Base-by-base conservation (phyloP, 2,113 vertebrate genomes). In the Cariama cristata region DNA sequence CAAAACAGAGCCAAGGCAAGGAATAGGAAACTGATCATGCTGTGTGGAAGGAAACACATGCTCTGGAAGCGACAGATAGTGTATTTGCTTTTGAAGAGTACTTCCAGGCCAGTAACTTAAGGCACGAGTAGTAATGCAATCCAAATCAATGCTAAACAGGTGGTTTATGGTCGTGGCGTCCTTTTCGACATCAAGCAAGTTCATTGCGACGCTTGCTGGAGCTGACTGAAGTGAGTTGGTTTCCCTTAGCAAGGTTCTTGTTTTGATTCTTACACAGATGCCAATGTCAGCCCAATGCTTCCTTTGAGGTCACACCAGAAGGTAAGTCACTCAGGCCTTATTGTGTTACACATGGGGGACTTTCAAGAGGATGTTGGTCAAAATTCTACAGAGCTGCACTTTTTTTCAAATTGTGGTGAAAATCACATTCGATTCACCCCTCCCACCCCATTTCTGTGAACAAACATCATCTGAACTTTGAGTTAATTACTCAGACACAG, bases 401-500 rank as follows among this genome's bases (percentile, higher is more conserved):
- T 45, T 79, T 52, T 89, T 83, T 35, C n/a, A 33, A 75, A 12
- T 15, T 68, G 44, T 87, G 73, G 24, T 45, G 59, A 45, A 73
- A 93, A 8, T 59, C 42, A 64, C 44, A n/a, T 64, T 94, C 95
- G 66, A 75, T 77, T 95, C 52, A 75, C 40, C 14, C 52, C 12
- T 85, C 58, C 77, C 45, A 79, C 53, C 58, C 40, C 50, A 47
- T 4, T 92, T 93, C 81, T 83, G 35, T 60, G 88, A 66, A 85
- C 30, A 93, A 96, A 80, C 35, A 90, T 94, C 50, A 86, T 88
- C 42, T 95, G 87, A 92, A 90, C 79, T 76, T 66, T 13, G 63
- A 79, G 45, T 45, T 88, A 88, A 90, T 95, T 71, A 86, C 52
- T 30, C 87, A 90, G 90, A 72, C 87, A 79, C 93, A 95, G 85